Conservation (phyloP, 1,140 invertebrate species). For the Dinoponera quadriceps region DNA sequence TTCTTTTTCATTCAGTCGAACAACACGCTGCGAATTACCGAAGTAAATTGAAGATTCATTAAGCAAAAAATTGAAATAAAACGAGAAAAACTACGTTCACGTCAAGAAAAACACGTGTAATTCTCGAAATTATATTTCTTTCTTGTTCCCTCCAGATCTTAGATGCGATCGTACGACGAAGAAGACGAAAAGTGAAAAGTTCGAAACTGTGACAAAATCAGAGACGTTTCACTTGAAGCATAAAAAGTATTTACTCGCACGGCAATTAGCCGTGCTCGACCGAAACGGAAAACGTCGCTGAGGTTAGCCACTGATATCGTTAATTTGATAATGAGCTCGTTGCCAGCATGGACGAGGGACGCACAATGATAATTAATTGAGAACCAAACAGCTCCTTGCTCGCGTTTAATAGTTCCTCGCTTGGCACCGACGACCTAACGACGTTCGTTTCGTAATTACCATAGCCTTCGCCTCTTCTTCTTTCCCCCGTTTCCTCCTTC, state of each 20-base stretch:
- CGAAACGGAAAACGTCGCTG: conserved; percentile 4
- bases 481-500: too few species aligned
- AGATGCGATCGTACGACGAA: too few species aligned
- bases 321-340: conserved; percentile 43
- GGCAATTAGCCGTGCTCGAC: neutral
- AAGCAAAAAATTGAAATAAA: too few species aligned
- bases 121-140: too few species aligned
- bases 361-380: conserved; percentile 59
- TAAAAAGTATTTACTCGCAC: neutral
- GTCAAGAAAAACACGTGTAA: too few species aligned
- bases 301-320: conserved; percentile 5
- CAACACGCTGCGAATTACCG: too few species aligned
- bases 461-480: conserved; percentile 51
- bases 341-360: neutral
- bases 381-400: conserved; percentile 3
- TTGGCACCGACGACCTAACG: conserved; percentile 50
- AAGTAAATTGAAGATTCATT: too few species aligned
- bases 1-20: too few species aligned
- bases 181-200: too few species aligned
- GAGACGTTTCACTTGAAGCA: neutral
- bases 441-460: conserved; percentile 52
- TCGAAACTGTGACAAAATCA: neutral
- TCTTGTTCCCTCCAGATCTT: too few species aligned
- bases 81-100: too few species aligned
- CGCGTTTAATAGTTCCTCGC: conserved; percentile 25